These are phyloP conservation scores for Saccostrea cuccullata DNA, from an alignment of 1,140 invertebrate species.

Conservation along the genomic window DNA sequence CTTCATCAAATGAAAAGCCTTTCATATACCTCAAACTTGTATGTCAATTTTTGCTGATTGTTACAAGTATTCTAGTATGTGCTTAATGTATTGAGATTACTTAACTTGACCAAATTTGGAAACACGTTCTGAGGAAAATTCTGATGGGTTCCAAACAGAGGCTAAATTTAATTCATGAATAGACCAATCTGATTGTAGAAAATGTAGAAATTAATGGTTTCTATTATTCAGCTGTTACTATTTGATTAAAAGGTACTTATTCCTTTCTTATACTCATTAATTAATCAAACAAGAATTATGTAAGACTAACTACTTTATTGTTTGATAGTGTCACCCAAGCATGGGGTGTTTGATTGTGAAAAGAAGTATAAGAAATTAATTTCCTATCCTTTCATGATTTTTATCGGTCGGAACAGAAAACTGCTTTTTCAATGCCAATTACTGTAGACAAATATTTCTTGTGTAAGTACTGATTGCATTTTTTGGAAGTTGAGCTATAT, in stretches of 20 bases:
- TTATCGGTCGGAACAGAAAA: background rate
- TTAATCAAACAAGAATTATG: conserved; percentile 30
- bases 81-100: background rate
- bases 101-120: background rate
- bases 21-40: too few relatives aligned
- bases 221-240: background rate
- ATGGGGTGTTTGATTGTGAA: background rate
- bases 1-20: too few relatives aligned
- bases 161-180: background rate
- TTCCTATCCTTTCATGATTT: conserved; percentile 1
- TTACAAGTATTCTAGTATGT: too few relatives aligned
- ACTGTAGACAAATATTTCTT: background rate
- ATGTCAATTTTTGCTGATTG: too few relatives aligned
- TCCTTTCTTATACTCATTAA: background rate
- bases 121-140: background rate
- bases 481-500: background rate
- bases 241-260: conserved; percentile 13
- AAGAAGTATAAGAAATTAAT: background rate
- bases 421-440: background rate
- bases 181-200: background rate
- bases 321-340: background rate
- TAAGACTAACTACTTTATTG: background rate
- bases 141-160: background rate
- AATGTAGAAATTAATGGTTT: background rate
- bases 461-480: background rate